These are phyloP conservation scores for Megaceryle torquata DNA, from an alignment of 2,113 vertebrate species.

Conservation along the genomic window DNA sequence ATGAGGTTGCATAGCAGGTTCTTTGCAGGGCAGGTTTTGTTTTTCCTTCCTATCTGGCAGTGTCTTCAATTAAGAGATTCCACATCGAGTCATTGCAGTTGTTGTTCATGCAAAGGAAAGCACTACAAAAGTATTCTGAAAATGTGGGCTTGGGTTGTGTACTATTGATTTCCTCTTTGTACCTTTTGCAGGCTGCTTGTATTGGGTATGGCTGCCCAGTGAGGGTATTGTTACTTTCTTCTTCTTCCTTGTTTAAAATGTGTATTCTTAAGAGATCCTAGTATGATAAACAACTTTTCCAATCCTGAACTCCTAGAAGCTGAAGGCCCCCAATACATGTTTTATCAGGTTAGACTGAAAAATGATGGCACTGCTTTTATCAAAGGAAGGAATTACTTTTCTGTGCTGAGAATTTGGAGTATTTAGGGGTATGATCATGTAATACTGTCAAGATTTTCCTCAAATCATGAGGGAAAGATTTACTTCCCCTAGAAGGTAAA, in stretches of 20 bases:
- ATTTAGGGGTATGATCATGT: background rate
- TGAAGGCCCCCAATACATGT: background rate
- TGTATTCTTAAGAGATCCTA: background rate
- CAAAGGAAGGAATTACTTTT: background rate
- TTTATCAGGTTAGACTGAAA: background rate
- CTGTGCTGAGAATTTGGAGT: background rate
- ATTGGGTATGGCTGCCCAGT: background rate
- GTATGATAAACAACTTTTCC: background rate
- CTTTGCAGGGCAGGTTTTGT: background rate
- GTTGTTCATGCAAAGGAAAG: background rate
- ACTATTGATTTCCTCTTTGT: background rate
- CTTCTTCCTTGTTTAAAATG: background rate
- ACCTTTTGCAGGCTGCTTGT: background rate
- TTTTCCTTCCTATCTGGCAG: background rate
- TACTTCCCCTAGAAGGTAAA: background rate
- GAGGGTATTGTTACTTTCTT: background rate
- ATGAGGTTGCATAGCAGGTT: background rate
- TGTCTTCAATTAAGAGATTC: background rate
- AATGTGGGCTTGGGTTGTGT: background rate
- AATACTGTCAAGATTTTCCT: background rate
- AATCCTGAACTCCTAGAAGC: background rate
- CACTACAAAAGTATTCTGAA: background rate
- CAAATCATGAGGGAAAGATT: background rate
- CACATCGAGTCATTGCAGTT: rapidly evolving
- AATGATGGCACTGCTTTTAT: background rate